Percentiles rank a stretch among this genome's conserved stretches.
These are phyloP conservation scores for Thamnophis elegans DNA, from an alignment of 2,797 vertebrate species.

Conservation along the genomic window DNA sequence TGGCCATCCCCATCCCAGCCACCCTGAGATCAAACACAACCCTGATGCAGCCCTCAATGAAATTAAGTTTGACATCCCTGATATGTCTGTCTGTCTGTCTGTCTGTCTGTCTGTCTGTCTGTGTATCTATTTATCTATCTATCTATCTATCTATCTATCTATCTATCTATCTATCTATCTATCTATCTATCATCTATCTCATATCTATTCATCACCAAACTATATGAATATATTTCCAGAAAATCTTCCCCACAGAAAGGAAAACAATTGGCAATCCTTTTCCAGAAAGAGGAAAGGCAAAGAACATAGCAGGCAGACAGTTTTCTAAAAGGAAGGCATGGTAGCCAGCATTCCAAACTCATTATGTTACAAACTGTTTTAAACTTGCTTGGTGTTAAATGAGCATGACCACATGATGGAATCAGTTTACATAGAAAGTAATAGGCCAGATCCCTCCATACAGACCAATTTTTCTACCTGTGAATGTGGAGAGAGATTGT, in stretches of 20 bases:
- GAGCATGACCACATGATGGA: neutral
- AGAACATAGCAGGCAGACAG: neutral
- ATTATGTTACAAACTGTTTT: neutral
- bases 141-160: too few relatives aligned
- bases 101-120: too few relatives aligned
- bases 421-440: neutral
- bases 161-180: too few relatives aligned
- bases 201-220: neutral
- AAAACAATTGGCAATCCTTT: neutral
- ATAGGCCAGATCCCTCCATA: neutral
- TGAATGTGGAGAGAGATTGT: neutral
- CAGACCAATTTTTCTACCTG: neutral
- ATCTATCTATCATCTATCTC: too few relatives aligned
- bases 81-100: too few relatives aligned
- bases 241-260: neutral
- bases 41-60: too few relatives aligned
- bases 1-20: too few relatives aligned
- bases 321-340: neutral
- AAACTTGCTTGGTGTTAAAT: neutral
- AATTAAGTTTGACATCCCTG: too few relatives aligned
- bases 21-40: too few relatives aligned
- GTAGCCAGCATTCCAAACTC: neutral
- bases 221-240: neutral
- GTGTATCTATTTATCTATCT: too few relatives aligned
- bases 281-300: neutral